Conservation (phyloP, 2,888 invertebrate genomes). For the Schizaphis graminum region DNA sequence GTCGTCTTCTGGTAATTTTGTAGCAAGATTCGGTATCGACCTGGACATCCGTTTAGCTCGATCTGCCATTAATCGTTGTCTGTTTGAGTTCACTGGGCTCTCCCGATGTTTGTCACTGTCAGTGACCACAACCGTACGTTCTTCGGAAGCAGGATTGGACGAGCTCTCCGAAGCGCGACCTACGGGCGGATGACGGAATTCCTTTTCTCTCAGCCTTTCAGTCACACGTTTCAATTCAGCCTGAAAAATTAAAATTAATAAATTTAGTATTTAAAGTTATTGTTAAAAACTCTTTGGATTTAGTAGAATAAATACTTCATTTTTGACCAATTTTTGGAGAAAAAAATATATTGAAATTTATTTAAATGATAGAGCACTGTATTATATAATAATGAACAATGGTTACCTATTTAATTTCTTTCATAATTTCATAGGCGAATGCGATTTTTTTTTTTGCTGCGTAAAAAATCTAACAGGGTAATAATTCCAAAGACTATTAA, state of each 20-base stretch:
- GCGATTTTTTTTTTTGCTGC: not conserved
- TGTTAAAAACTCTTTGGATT: not conserved
- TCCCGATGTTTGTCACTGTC: conserved; percentile 1
- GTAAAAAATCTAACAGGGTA: not conserved
- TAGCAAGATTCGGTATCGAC: conserved; percentile 53
- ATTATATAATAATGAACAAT: not conserved
- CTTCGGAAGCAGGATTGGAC: conserved; percentile 69
- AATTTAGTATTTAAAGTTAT: not conserved
- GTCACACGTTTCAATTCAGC: conserved; percentile 73
- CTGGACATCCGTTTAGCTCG: conserved; percentile 56
- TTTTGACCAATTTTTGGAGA: not conserved
- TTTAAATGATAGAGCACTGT: not conserved
- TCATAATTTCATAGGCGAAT: not conserved
- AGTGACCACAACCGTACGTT: not conserved
- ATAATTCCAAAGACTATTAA: not conserved
- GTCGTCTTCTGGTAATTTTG: conserved; percentile 14
- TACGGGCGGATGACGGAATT: conserved; percentile 73
- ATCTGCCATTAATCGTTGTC: conserved; percentile 60
- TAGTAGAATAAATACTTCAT: not conserved
- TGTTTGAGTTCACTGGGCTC: conserved; percentile 43
- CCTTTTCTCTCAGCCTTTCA: conserved; percentile 72
- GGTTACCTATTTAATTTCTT: not conserved
- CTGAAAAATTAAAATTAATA: conserved; percentile 64
- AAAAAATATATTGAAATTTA: not conserved
- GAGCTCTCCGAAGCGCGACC: conserved; percentile 68